Evolutionary conservation across 2,113 vertebrate genomes (phyloP).

Genomic region (Struthidea cinerea): DNA sequence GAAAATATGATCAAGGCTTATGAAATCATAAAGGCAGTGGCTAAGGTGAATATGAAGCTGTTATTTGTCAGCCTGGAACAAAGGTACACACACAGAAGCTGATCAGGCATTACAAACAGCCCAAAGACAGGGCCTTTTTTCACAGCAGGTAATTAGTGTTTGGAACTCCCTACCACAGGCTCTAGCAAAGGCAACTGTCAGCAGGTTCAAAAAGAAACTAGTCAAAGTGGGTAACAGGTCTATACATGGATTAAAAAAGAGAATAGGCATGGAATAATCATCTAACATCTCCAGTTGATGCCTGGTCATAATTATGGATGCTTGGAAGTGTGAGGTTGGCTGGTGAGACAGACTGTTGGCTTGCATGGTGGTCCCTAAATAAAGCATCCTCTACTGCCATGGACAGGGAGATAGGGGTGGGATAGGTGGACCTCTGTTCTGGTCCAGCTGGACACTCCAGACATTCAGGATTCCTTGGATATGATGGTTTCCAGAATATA

Average conservation of each 20-base stretch:
- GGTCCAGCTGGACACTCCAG: not conserved
- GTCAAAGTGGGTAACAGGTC: not conserved
- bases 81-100: not conserved
- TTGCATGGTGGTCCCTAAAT: not conserved
- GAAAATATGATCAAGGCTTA: not conserved
- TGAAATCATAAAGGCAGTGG: not conserved
- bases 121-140: not conserved
- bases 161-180: not conserved
- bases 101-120: not conserved
- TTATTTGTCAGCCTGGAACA: not conserved
- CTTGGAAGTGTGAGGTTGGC: not conserved
- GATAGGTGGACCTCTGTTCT: not conserved
- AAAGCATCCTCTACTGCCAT: not conserved
- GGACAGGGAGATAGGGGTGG: not conserved
- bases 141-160: not conserved
- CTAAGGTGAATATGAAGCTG: not conserved
- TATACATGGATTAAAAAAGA: not conserved
- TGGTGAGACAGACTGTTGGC: not conserved
- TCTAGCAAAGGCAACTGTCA: not conserved
- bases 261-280: not conserved
- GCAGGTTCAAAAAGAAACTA: not conserved
- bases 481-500: not conserved
- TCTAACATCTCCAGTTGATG: not conserved
- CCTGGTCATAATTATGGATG: not conserved
- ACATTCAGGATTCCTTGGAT: not conserved